Evolutionary conservation across 2,113 vertebrate species (phyloP), one percentile per base, ranked within the genome.

Genomic region (Pluvialis apricaria): DNA sequence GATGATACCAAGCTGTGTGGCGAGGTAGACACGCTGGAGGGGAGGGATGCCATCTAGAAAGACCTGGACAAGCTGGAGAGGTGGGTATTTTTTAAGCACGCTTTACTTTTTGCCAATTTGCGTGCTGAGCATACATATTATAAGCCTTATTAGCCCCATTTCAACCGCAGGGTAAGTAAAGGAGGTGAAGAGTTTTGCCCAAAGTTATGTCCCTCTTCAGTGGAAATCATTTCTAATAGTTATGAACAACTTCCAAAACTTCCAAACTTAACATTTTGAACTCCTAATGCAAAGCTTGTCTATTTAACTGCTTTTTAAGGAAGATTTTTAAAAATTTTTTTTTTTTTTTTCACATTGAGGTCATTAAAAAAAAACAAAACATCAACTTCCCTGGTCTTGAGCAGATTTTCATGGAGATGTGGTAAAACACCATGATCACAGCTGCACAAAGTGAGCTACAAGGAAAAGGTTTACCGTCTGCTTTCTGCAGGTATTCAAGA

Each of bases 61-160:
- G 16, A 45, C 44, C 44, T 45, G 44, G 44, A 17, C 44, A 45
- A 17, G 44, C 17, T 17, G 44, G 44, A 17, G 17, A 45, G 44
- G 44, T 17, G 44, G 44, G n/a, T n/a, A n/a, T 92, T 85, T 93
- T 91, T 45, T 57, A n/a, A 92, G 75, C 86, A 24, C 60, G 49
- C 77, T 92, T 96, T 80, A 45, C 58, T 88, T 52, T 42, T n/a
- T n/a, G 88, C 42, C 73, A 60, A 93, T 96, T 62, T 96, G 87
- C 91, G 82, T 79, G 87, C 78, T 86, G 82, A 86, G 89, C 68
- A 79, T 88, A 96, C 78, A 95, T 90, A 95, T 97, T 90, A 95
- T 69, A 92, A 90, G 95, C 88, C 94, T 90, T 89, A 96, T 96
- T 95, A 96, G 87, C 75, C 87, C 81, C 61, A 79, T 88, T 88